Percentiles rank a stretch among this genome's conserved stretches.
phyloP scores from a whole-genome alignment of 1,140 invertebrate species.

The roundworm (Caenorhabditis elegans) region DNA sequence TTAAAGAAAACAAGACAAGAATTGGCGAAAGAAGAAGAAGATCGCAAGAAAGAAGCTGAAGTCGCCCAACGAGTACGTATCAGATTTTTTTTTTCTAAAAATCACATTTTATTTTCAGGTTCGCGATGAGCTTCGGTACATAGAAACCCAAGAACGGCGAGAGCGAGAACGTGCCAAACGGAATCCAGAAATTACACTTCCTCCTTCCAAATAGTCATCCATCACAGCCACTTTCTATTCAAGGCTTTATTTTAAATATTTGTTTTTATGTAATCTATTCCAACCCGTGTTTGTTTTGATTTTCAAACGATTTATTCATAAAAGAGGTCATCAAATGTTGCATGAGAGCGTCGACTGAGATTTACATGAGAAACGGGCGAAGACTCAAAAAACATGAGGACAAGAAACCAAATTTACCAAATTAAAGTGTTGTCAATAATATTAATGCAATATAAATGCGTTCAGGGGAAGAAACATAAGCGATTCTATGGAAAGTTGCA shows the following conservation, averaged over 20 bases:
- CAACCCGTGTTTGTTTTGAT: neutral
- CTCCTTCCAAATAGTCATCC: neutral
- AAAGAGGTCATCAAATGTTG: conserved; percentile 15
- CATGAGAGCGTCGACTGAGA: neutral
- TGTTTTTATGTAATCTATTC: neutral
- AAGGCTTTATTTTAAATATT: neutral
- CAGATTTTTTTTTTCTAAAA: neutral
- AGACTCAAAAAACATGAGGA: neutral
- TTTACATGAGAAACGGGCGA: neutral
- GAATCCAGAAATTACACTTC: neutral
- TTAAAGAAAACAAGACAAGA: conserved; percentile 59
- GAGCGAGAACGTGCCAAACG: neutral
- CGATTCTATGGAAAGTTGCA: neutral
- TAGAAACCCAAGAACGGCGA: conserved; percentile 10
- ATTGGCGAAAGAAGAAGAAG: conserved; percentile 60
- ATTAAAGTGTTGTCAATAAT: neutral
- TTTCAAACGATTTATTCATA: conserved; percentile 7
- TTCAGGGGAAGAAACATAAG: neutral
- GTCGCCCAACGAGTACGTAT: conserved; percentile 8
- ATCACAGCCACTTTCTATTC: neutral
- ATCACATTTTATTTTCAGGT: neutral
- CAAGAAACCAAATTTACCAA: neutral
- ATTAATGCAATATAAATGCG: conserved; percentile 1
- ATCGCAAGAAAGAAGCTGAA: conserved; percentile 46
- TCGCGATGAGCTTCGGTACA: conserved; percentile 23